phyloP scores from a whole-genome alignment of 2,113 vertebrate species.

The Gobius niger region DNA sequence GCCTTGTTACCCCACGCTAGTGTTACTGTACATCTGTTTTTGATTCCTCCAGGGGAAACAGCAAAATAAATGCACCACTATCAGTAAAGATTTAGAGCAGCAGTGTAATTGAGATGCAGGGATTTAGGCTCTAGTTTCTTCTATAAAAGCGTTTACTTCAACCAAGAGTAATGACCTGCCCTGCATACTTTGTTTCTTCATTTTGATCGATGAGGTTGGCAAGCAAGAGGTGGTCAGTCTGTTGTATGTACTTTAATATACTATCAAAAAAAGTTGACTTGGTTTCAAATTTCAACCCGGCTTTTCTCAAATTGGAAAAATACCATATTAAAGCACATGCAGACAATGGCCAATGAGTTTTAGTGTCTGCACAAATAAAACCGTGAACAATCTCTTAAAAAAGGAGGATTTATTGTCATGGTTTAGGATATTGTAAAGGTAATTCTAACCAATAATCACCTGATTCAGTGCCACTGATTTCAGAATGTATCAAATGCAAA shows the following conservation, averaged over 20 bases:
- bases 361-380: no score
- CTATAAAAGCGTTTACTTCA: slow-evolving; percentile 43
- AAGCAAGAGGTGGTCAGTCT: background rate
- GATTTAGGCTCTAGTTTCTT: slow-evolving; percentile 51
- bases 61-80: slow-evolving; percentile 55
- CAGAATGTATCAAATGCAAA: background rate
- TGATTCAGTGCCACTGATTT: no score
- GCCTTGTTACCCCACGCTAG: slow-evolving; percentile 38
- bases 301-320: no score
- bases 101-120: slow-evolving; percentile 48
- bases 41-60: slow-evolving; percentile 42
- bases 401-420: no score
- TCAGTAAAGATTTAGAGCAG: slow-evolving; percentile 60
- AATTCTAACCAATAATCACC: no score
- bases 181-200: slow-evolving; percentile 18
- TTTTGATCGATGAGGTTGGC: slow-evolving; percentile 35
- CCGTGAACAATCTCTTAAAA: no score
- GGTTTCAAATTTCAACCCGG: no score
- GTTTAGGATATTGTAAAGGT: no score
- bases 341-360: no score
- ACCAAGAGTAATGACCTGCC: slow-evolving; percentile 36
- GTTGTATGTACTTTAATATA: background rate
- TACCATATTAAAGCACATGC: no score
- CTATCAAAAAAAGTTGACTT: no score
- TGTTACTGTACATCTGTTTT: slow-evolving; percentile 67